A percentile compares a stretch with the other conserved stretches of the same genome.
These are phyloP conservation scores for Tridacna crocea DNA, from an alignment of 2,888 invertebrate genomes.

Conservation along the genomic window DNA sequence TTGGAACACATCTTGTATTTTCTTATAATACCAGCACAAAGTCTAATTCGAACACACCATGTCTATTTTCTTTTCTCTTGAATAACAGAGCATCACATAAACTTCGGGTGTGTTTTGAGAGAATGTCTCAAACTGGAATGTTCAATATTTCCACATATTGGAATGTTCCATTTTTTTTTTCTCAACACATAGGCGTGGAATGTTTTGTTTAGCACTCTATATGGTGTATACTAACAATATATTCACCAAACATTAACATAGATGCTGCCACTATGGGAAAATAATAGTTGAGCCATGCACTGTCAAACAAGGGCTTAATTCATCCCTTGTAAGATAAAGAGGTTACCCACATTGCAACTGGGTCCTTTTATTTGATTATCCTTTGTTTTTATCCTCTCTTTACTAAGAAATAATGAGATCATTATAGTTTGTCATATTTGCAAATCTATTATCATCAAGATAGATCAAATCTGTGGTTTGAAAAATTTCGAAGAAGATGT, in stretches of 20 bases:
- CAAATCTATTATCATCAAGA: no score
- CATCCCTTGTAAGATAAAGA: no score
- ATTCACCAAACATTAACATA: constrained; percentile 33
- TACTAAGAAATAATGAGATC: no score
- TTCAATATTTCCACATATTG: constrained; percentile 25
- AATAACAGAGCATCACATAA: not conserved
- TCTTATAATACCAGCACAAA: not conserved
- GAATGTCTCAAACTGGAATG: constrained; percentile 36
- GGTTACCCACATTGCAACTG: no score
- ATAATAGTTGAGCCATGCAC: not conserved
- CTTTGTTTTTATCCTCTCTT: no score
- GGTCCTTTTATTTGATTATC: no score
- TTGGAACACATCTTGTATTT: not conserved
- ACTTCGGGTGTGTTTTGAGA: not conserved
- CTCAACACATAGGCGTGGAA: constrained; percentile 24
- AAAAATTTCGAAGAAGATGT: no score
- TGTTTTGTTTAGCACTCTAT: constrained; percentile 30
- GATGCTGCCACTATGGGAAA: constrained; percentile 34
- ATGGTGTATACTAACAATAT: constrained; percentile 16
- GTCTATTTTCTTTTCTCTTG: no score
- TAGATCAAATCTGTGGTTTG: no score
- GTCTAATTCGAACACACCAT: no score
- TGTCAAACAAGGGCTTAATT: no score
- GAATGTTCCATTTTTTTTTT: constrained; percentile 36
- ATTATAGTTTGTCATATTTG: no score